Percentiles rank a stretch among this genome's conserved stretches.
phyloP scores from a whole-genome alignment of 2,113 vertebrate genomes.

The Fulica atra region DNA sequence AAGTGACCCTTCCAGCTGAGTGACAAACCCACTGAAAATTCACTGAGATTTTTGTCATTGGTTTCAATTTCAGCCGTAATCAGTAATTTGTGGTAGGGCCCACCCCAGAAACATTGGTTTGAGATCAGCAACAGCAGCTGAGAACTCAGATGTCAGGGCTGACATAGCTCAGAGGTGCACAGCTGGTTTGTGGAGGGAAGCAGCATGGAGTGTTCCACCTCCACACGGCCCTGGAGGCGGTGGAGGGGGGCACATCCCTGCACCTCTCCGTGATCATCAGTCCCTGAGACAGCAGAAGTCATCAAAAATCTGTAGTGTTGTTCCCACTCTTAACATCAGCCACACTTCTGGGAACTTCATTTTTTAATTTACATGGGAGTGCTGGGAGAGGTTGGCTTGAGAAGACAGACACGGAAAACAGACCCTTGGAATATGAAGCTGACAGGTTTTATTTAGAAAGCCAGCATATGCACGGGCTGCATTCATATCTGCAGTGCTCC shows the following conservation, averaged over 20 bases:
- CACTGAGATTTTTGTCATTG: background rate
- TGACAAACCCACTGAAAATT: background rate
- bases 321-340: background rate
- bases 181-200: background rate
- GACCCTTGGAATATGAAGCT: conserved; percentile 35
- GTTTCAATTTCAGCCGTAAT: background rate
- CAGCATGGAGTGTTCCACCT: background rate
- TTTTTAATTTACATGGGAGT: background rate
- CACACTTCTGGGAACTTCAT: background rate
- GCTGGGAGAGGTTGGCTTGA: conserved; percentile 4
- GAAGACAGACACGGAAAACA: conserved; percentile 28
- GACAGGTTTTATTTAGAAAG: conserved; percentile 72
- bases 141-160: background rate
- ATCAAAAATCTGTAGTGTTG: background rate
- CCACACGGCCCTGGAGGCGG: accelerated
- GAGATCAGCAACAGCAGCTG: background rate
- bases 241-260: too few relatives aligned
- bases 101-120: background rate
- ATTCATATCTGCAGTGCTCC: conserved; percentile 39
- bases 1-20: background rate
- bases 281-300: background rate
- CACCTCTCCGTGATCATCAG: background rate
- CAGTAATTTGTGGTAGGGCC: accelerated
- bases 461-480: conserved; percentile 41
- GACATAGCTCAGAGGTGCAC: background rate